A percentile compares a stretch with the other conserved stretches of the same genome.
phyloP scores from a whole-genome alignment of 2,113 vertebrate genomes.

The Amia ocellicauda region DNA sequence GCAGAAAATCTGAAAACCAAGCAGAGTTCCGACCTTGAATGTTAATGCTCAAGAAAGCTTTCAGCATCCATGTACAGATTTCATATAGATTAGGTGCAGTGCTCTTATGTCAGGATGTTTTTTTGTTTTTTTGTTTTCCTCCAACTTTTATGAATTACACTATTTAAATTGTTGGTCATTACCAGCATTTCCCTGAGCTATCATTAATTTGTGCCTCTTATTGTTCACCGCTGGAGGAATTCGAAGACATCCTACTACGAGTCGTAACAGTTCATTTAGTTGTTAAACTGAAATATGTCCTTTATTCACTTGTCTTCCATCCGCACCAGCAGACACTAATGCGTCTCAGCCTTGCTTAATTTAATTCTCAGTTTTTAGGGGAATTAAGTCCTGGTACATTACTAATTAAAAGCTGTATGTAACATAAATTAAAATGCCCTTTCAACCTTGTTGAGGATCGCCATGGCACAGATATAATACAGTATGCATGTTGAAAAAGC shows the following conservation, averaged over 20 bases:
- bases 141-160: too few relatives aligned
- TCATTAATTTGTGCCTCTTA: slow-evolving; percentile 1
- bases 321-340: background rate
- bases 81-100: too few relatives aligned
- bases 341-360: slow-evolving; percentile 1
- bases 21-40: too few relatives aligned
- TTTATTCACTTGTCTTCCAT: background rate
- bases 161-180: too few relatives aligned
- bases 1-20: too few relatives aligned
- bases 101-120: too few relatives aligned
- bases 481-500: slow-evolving; percentile 13
- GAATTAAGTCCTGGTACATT: background rate
- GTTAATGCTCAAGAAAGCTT: too few relatives aligned
- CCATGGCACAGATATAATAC: slow-evolving; percentile 5
- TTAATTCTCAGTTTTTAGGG: background rate
- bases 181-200: slow-evolving; percentile 5
- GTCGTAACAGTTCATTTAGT: background rate
- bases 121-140: too few relatives aligned
- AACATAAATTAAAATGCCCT: background rate
- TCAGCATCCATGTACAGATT: too few relatives aligned
- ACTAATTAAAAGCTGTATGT: slow-evolving; percentile 2
- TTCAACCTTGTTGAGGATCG: background rate
- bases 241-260: background rate
- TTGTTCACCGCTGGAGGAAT: background rate
- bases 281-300: background rate